A percentile compares a stretch with the other conserved stretches of the same genome.
phyloP scores from a whole-genome alignment of 2,888 invertebrate genomes.

The Gymnocheta viridis region DNA sequence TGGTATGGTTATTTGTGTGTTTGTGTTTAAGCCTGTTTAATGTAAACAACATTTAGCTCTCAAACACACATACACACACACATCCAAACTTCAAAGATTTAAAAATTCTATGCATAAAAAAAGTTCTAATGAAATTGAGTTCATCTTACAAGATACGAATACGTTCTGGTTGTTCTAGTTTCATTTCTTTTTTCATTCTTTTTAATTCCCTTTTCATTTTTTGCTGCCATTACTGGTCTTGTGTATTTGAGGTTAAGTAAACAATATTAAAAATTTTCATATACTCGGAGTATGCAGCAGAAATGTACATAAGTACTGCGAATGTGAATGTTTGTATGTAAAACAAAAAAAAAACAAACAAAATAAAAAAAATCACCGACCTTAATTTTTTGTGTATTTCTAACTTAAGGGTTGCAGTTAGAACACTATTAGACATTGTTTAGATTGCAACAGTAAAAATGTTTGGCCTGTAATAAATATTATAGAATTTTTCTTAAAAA shows the following conservation, averaged over 20 bases:
- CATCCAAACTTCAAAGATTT: not conserved
- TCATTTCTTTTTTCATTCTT: not conserved
- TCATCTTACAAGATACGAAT: slow-evolving; percentile 51
- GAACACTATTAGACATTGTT: too few relatives aligned
- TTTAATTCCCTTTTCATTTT: slow-evolving; percentile 11
- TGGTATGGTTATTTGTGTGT: not conserved
- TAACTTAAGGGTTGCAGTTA: too few relatives aligned
- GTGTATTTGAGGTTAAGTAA: slow-evolving; percentile 56
- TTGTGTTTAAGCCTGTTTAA: slow-evolving; percentile 36
- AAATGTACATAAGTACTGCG: not conserved
- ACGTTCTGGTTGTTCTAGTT: slow-evolving; percentile 27
- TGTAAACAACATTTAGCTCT: slow-evolving; percentile 35
- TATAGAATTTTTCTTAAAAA: too few relatives aligned
- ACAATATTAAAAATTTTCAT: slow-evolving; percentile 36
- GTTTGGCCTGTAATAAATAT: too few relatives aligned
- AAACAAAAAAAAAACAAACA: not conserved
- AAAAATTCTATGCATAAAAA: not conserved
- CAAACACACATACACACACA: not conserved
- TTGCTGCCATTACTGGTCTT: slow-evolving; percentile 37
- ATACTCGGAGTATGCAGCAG: slow-evolving; percentile 10
- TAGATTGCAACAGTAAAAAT: too few relatives aligned
- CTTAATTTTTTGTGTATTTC: too few relatives aligned
- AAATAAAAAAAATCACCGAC: too few relatives aligned
- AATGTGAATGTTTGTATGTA: not conserved
- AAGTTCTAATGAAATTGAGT: slow-evolving; percentile 53